phyloP scores from a whole-genome alignment of 2,797 vertebrate species.

The Garrulus glandarius region DNA sequence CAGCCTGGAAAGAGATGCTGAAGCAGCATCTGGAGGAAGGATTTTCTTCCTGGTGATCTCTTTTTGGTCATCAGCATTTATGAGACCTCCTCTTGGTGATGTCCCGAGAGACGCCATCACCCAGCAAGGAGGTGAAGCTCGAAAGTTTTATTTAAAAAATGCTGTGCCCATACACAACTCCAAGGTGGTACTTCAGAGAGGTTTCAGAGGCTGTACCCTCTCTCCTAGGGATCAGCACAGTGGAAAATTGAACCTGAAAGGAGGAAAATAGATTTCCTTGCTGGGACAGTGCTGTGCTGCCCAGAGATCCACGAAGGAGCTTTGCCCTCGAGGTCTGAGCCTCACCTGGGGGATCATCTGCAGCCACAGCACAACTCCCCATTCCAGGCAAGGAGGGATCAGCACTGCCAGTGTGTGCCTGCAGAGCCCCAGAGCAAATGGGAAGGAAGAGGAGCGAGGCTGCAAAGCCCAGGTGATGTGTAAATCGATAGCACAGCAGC shows the following conservation, averaged over 20 bases:
- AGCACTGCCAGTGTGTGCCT: neutral
- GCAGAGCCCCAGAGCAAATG: neutral
- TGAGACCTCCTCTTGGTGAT: neutral
- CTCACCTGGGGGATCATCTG: rapidly evolving
- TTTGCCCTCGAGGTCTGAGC: neutral
- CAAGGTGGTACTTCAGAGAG: neutral
- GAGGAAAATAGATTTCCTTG: neutral
- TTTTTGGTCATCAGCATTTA: neutral
- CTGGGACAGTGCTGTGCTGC: neutral
- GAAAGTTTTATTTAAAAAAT: neutral
- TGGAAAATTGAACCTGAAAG: neutral
- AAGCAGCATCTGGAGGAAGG: neutral
- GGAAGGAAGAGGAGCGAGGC: neutral
- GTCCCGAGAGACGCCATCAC: neutral
- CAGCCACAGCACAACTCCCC: neutral
- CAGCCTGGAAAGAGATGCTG: neutral
- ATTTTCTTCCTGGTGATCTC: neutral
- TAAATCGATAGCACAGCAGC: constrained; percentile 11
- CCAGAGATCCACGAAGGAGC: neutral
- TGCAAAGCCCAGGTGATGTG: neutral
- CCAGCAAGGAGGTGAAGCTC: neutral
- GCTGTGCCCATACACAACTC: rapidly evolving
- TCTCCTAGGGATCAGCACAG: neutral
- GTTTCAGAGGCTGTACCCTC: neutral
- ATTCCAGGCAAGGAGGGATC: neutral